phyloP scores from a whole-genome alignment of 2,797 vertebrate species.

The Manis crassicaudata region DNA sequence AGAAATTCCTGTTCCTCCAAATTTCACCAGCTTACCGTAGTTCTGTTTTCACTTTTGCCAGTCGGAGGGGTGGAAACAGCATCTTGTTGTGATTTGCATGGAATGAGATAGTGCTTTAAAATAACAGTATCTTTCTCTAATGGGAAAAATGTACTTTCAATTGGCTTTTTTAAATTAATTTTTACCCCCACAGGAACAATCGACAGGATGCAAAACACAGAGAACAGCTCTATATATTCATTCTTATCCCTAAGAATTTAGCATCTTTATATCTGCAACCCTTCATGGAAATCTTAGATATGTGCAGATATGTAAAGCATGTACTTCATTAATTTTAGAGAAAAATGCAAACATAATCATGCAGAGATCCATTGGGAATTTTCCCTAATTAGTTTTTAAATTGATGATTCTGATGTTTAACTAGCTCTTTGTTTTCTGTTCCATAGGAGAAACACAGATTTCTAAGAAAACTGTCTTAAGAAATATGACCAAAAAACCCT shows the following conservation, averaged over 20 bases:
- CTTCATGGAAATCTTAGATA: not conserved
- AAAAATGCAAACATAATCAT: not conserved
- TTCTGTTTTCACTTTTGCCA: not conserved
- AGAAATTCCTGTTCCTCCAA: accelerated
- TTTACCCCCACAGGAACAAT: not conserved
- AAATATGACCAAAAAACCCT: not conserved
- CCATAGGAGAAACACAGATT: not conserved
- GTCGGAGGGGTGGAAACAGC: not conserved
- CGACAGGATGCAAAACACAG: not conserved
- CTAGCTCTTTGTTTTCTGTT: not conserved
- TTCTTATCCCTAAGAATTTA: not conserved
- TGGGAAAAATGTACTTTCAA: not conserved
- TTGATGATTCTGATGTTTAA: not conserved
- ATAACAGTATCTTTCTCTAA: not conserved
- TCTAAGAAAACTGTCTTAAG: slow-evolving; percentile 24
- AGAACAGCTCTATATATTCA: not conserved
- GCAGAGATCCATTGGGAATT: not conserved
- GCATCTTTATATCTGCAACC: not conserved
- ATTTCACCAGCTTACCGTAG: not conserved
- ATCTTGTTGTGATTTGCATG: not conserved
- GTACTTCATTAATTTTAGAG: not conserved
- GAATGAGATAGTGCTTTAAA: not conserved
- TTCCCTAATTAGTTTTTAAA: not conserved
- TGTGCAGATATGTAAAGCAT: not conserved
- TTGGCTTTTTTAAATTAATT: slow-evolving; percentile 16